A percentile compares a stretch with the other conserved stretches of the same genome.
Conservation (phyloP, 2,797 vertebrate species). For the Lophius americanus region DNA sequence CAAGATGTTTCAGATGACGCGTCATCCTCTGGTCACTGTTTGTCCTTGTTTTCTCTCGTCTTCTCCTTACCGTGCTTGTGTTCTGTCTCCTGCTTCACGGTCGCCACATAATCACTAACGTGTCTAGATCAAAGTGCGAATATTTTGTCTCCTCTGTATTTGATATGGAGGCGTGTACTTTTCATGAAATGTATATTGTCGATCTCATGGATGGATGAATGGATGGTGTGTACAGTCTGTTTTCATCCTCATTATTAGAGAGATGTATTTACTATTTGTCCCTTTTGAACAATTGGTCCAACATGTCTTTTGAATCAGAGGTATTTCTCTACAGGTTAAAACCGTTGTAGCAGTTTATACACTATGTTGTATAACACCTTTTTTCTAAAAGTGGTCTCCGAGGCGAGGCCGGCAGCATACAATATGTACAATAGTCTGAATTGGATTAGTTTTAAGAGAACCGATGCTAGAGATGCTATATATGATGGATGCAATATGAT, state of each 20-base stretch:
- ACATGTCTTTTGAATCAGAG: conserved; percentile 77
- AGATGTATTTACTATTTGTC: conserved; percentile 71
- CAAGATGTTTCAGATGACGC: conserved; percentile 64
- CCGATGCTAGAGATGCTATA: conserved; percentile 80
- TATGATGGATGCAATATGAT: conserved; percentile 87
- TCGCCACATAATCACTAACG: conserved; percentile 71
- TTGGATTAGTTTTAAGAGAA: conserved; percentile 83
- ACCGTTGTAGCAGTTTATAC: conserved; percentile 81
- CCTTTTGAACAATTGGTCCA: conserved; percentile 74
- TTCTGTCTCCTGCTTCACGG: conserved; percentile 63
- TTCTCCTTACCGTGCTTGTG: conserved; percentile 67
- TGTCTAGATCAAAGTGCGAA: conserved; percentile 75
- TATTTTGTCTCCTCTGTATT: conserved; percentile 79
- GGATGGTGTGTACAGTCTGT: conserved; percentile 66
- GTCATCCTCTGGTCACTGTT: conserved; percentile 74
- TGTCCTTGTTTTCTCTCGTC: conserved; percentile 66
- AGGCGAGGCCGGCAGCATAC: conserved; percentile 75
- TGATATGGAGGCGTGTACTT: conserved; percentile 74
- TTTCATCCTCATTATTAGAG: conserved; percentile 57
- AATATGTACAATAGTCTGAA: conserved; percentile 78
- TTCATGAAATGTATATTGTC: conserved; percentile 76
- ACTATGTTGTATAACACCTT: conserved; percentile 77
- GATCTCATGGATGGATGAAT: conserved; percentile 59
- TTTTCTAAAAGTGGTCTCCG: conserved; percentile 70
- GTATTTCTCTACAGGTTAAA: conserved; percentile 77